These are phyloP conservation scores for Battus philenor DNA, from an alignment of 1,140 invertebrate genomes.

Conservation along the genomic window DNA sequence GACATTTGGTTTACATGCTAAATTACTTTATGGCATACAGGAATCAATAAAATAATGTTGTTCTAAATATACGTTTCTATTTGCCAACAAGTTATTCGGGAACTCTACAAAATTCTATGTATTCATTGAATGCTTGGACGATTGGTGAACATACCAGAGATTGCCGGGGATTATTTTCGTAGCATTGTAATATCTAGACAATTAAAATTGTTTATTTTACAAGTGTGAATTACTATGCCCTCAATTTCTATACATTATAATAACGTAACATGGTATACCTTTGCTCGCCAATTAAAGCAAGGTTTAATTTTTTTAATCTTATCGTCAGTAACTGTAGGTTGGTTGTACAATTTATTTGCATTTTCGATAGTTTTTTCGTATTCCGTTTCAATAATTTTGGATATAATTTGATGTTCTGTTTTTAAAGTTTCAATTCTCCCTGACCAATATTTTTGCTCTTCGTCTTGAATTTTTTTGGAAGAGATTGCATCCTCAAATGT, in stretches of 20 bases:
- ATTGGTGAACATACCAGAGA: slow-evolving; percentile 49
- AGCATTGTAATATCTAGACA: slow-evolving; percentile 61
- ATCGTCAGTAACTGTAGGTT: slow-evolving; percentile 36
- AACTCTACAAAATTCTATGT: slow-evolving; percentile 44
- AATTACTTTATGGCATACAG: too few species aligned
- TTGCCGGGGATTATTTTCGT: slow-evolving; percentile 61
- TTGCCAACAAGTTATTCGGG: too few species aligned
- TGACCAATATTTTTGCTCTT: slow-evolving; percentile 53
- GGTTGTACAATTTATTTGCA: slow-evolving; percentile 35
- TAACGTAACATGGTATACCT: slow-evolving; percentile 33
- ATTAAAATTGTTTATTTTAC: slow-evolving; percentile 15
- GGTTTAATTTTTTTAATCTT: slow-evolving; percentile 53
- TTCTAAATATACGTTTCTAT: too few species aligned
- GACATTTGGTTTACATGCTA: too few species aligned
- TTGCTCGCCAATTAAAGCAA: slow-evolving; percentile 49
- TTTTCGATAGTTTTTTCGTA: slow-evolving; percentile 51
- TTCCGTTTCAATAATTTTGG: slow-evolving; percentile 58
- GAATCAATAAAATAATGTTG: too few species aligned
- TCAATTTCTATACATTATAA: background rate
- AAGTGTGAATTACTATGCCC: background rate
- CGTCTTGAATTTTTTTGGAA: slow-evolving; percentile 25
- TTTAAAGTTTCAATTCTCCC: slow-evolving; percentile 52
- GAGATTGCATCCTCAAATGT: slow-evolving; percentile 32
- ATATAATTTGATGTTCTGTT: slow-evolving; percentile 56
- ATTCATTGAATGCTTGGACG: slow-evolving; percentile 56